phyloP scores from a whole-genome alignment of 1,140 invertebrate genomes.

The Drosophila lowei region DNA sequence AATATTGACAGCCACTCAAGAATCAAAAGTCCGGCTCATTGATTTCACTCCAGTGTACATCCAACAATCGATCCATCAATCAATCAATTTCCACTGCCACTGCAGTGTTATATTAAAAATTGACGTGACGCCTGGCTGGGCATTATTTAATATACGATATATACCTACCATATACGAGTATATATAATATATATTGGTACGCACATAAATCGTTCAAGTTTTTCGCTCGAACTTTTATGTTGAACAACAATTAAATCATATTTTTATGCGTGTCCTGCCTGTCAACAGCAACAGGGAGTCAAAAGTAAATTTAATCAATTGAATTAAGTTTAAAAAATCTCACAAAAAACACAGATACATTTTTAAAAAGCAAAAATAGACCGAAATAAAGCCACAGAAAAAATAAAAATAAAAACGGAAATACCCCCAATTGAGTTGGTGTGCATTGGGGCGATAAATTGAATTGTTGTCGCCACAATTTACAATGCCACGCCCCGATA shows the following conservation, averaged over 20 bases:
- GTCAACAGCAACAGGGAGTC: constrained; percentile 5
- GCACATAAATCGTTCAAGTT: constrained; percentile 1
- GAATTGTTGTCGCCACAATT: constrained; percentile 76
- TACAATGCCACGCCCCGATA: constrained; percentile 25
- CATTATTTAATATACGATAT: constrained; percentile 7
- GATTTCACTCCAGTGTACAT: constrained; percentile 16
- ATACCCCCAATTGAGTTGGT: constrained; percentile 21
- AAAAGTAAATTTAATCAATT: constrained; percentile 43
- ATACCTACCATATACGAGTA: too few species aligned
- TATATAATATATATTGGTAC: too few species aligned
- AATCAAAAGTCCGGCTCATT: constrained; percentile 9
- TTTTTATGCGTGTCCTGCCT: neutral
- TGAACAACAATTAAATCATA: constrained; percentile 19
- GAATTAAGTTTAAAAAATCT: constrained; percentile 47
- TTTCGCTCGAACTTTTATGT: constrained; percentile 1
- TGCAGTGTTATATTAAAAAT: constrained; percentile 25
- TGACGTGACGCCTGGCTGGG: constrained; percentile 26
- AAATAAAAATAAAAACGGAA: constrained; percentile 22
- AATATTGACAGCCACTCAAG: constrained; percentile 18
- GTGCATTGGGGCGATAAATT: constrained; percentile 75
- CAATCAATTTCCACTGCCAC: neutral
- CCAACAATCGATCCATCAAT: constrained; percentile 16
- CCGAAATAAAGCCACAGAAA: constrained; percentile 14
- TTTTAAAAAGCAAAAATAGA: neutral
- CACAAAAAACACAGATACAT: constrained; percentile 32